Percentiles rank a stretch among this genome's conserved stretches.
These are phyloP conservation scores for Urophycis tenuis DNA, from an alignment of 2,797 vertebrate species.

Conservation along the genomic window DNA sequence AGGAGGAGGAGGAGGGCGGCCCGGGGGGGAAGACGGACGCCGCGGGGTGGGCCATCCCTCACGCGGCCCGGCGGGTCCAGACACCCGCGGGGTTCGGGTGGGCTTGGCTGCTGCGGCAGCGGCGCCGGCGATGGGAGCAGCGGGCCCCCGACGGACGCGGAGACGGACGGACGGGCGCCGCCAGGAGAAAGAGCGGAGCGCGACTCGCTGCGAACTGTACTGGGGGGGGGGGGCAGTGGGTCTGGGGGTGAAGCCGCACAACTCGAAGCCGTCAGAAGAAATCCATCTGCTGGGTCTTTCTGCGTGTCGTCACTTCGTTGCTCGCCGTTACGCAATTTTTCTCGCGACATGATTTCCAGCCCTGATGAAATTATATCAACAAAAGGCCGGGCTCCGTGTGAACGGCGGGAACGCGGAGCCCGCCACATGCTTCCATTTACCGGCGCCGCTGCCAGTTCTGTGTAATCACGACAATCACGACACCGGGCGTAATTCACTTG, in stretches of 20 bases:
- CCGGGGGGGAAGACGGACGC: too few species aligned
- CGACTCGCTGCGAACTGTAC: too few species aligned
- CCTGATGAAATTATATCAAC: not conserved
- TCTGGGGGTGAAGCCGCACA: not conserved
- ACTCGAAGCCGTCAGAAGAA: not conserved
- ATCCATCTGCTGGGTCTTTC: not conserved
- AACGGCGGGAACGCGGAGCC: not conserved
- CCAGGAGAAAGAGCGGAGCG: too few species aligned
- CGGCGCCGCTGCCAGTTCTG: not conserved
- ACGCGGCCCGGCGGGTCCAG: too few species aligned
- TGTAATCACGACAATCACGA: not conserved
- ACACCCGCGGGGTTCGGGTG: too few species aligned
- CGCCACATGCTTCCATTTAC: not conserved
- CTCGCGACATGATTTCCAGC: not conserved
- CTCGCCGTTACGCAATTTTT: not conserved
- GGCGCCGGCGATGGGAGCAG: too few species aligned
- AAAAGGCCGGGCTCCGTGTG: not conserved
- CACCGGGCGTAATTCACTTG: not conserved
- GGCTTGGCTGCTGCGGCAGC: too few species aligned
- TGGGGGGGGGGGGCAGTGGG: too few species aligned
- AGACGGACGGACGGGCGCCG: too few species aligned
- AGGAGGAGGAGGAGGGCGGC: too few species aligned
- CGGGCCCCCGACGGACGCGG: too few species aligned
- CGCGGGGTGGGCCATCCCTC: too few species aligned
- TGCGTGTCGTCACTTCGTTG: not conserved